phyloP scores from a whole-genome alignment of 2,797 vertebrate species.

The Danio aesculapii region DNA sequence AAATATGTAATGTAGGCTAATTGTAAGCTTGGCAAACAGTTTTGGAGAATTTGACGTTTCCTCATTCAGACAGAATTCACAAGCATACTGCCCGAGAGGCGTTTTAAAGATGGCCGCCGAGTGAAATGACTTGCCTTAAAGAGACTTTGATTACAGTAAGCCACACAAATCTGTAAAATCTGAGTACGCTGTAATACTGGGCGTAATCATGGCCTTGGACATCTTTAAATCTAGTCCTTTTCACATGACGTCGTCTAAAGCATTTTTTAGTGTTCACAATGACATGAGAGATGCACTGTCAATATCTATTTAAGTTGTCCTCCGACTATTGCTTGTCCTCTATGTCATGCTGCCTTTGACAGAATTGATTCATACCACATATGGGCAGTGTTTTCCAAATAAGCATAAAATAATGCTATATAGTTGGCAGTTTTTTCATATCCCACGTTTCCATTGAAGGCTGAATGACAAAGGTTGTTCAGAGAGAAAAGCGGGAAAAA shows the following conservation, averaged over 20 bases:
- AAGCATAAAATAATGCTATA: slow-evolving; percentile 41
- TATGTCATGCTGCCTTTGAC: slow-evolving; percentile 13
- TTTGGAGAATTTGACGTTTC: too few relatives aligned
- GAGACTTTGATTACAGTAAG: too few relatives aligned
- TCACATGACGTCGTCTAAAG: not conserved
- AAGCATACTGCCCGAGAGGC: too few relatives aligned
- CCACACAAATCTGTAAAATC: too few relatives aligned
- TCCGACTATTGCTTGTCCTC: slow-evolving; percentile 29
- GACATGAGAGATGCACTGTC: not conserved
- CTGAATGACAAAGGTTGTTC: slow-evolving; percentile 37
- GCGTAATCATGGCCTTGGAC: not conserved
- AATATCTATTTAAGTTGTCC: slow-evolving; percentile 52
- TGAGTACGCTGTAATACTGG: too few relatives aligned
- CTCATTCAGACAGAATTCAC: too few relatives aligned
- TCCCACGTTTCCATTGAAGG: slow-evolving; percentile 41
- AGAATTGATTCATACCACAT: slow-evolving; percentile 30
- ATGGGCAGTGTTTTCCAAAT: slow-evolving; percentile 33
- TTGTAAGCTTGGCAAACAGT: too few relatives aligned
- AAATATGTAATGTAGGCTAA: too few relatives aligned
- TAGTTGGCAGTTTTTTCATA: slow-evolving; percentile 32
- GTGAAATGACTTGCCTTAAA: too few relatives aligned
- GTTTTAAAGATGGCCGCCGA: too few relatives aligned
- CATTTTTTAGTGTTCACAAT: not conserved
- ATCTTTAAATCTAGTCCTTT: not conserved
- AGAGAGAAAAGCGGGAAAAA: slow-evolving; percentile 21